phyloP scores from a whole-genome alignment of 2,888 invertebrate genomes.

The Psylliodes chrysocephalus region DNA sequence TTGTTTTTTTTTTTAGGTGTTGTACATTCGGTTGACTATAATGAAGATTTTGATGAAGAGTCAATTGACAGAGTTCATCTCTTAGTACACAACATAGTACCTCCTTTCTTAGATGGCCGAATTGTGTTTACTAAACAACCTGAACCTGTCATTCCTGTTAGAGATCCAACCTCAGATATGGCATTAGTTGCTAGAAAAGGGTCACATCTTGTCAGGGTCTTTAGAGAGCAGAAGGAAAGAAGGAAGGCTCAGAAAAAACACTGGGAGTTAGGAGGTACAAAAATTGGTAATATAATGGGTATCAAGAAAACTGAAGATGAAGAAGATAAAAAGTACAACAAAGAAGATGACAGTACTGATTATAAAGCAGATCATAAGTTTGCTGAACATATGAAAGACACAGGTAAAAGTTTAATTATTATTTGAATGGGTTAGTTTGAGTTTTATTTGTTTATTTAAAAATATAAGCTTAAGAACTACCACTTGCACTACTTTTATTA shows the following conservation, averaged over 20 bases:
- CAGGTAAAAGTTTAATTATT: constrained; percentile 55
- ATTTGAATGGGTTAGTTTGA: too few relatives aligned
- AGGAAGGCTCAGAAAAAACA: constrained; percentile 97
- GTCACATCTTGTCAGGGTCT: constrained; percentile 87
- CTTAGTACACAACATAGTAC: constrained; percentile 97
- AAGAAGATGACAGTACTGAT: constrained; percentile 79
- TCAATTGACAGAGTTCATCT: constrained; percentile 94
- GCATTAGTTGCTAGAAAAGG: constrained; percentile 95
- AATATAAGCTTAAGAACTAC: too few relatives aligned
- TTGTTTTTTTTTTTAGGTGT: constrained; percentile 71
- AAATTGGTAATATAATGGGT: constrained; percentile 96
- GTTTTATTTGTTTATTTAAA: too few relatives aligned
- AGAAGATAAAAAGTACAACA: constrained; percentile 73
- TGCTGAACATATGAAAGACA: constrained; percentile 90
- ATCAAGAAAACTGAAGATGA: constrained; percentile 84
- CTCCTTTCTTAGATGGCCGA: constrained; percentile 97
- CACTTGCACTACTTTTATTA: too few relatives aligned
- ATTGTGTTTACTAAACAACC: constrained; percentile 99
- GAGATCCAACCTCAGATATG: constrained; percentile 98
- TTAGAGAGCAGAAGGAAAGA: constrained; percentile 96
- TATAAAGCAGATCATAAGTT: constrained; percentile 96
- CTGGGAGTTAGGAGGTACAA: constrained; percentile 98
- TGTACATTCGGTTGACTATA: constrained; percentile 87
- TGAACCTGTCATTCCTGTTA: constrained; percentile 96
- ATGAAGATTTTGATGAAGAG: constrained; percentile 96